Evolutionary conservation across 2,888 invertebrate species (phyloP).

Genomic region (Masnerella sp.): DNA sequence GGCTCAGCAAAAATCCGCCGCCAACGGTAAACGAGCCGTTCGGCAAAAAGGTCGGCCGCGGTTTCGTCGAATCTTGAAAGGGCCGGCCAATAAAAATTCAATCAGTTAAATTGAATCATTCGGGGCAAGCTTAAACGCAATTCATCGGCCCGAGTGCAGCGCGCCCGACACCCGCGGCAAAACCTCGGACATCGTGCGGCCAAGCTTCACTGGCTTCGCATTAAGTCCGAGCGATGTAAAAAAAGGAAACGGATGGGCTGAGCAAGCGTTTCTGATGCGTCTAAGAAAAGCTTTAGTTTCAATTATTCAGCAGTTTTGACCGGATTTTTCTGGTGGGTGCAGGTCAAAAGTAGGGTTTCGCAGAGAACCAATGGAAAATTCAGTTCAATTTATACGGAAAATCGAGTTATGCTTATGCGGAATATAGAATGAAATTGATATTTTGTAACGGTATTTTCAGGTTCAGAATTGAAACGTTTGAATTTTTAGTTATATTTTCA

Average conservation of each 20-base stretch:
- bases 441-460: too few species aligned
- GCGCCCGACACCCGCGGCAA: slow-evolving; percentile 56
- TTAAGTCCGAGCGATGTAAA: slow-evolving; percentile 29
- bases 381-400: too few species aligned
- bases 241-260: slow-evolving; percentile 11
- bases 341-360: too few species aligned
- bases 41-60: slow-evolving; percentile 32
- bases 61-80: slow-evolving; percentile 51
- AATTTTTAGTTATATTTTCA: too few species aligned
- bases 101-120: slow-evolving; percentile 60
- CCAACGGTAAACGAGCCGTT: slow-evolving; percentile 23
- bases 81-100: slow-evolving; percentile 58
- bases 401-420: too few species aligned
- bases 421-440: too few species aligned
- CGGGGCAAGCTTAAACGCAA: slow-evolving; percentile 52
- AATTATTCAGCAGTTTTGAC: too few species aligned
- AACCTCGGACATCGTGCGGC: slow-evolving; percentile 59
- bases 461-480: too few species aligned
- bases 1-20: slow-evolving; percentile 42
- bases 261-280: slow-evolving; percentile 8
- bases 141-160: slow-evolving; percentile 57
- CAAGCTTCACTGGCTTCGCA: slow-evolving; percentile 58
- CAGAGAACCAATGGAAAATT: too few species aligned
- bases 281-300: too few species aligned
- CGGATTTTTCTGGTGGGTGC: too few species aligned